These are phyloP conservation scores for Folsomia manolachei DNA, from an alignment of 2,888 invertebrate species.

Conservation along the genomic window DNA sequence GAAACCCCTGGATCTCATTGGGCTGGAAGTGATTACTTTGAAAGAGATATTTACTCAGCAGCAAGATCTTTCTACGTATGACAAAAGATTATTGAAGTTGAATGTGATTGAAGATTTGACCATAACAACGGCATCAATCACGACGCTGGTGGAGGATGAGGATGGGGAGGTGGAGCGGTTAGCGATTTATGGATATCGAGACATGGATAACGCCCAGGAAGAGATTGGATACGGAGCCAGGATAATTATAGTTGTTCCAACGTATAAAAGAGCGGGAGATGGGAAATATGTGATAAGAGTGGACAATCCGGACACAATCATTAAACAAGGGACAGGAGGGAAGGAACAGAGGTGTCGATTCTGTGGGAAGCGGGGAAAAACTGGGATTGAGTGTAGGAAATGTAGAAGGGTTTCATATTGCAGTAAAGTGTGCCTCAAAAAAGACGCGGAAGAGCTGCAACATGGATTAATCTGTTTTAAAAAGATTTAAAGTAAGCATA, in stretches of 20 bases:
- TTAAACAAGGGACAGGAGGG: background rate
- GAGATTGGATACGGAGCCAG: conserved; percentile 11
- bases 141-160: conserved; percentile 1
- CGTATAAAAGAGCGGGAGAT: background rate
- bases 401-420: conserved; percentile 15
- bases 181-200: conserved; percentile 5
- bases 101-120: conserved; percentile 16
- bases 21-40: background rate
- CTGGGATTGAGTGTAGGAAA: conserved; percentile 2
- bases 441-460: background rate
- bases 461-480: conserved; percentile 13
- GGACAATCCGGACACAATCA: background rate
- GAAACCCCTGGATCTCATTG: background rate
- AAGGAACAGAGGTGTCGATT: background rate
- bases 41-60: background rate
- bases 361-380: background rate
- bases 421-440: background rate
- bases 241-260: conserved; percentile 3
- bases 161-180: background rate
- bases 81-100: conserved; percentile 4
- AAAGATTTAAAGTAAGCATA: too few species aligned
- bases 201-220: background rate
- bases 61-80: conserved; percentile 8
- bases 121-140: background rate
- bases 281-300: conserved; percentile 7